Evolutionary conservation across 2,797 vertebrate genomes (phyloP), one percentile per base, ranked within the genome.

Genomic region (Dipus sagitta): DNA sequence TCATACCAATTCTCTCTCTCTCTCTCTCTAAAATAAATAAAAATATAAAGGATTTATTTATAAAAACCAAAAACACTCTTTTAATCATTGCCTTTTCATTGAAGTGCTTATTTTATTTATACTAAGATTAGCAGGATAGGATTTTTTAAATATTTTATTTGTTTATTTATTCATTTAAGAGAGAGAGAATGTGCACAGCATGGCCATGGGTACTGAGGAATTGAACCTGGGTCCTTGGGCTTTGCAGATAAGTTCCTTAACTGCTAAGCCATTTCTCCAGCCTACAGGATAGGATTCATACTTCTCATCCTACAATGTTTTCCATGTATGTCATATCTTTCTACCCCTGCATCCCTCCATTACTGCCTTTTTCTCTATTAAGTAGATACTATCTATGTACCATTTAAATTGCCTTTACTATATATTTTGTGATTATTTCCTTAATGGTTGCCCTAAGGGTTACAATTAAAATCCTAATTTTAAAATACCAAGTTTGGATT

Each of bases 381-480:
- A 93, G 70, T 87, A 38, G 23, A 75, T 38, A 89, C 77, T 76
- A 71, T 77, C 30, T 80, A 34, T 47, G 5, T 74, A 60, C 3
- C 10, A 67, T 47, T 92, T 62, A 83, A 67, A 80, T 81, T 79
- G 54, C 24, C 47, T 68, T 86, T 77, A 21, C 58, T 67, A 67
- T 18, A 20, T 72, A 30, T 77, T 80, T 85, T 77, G 54, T 32
- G 14, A 70, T 62, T 88, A 65, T 81, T 68, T 77, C 89, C n/a
- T 78, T 88, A 71, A 28, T 58, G 23, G 32, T 67, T 84, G 9
- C 28, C 26, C 3, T 52, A 38, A 15, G 32, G 1, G 47, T 91
- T 88, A 42, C 6, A 86, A 34, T 67, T 86, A 77, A 30, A 18
- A 81, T 82, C 21, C 77, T 91, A 74, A 87, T 86, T 79, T 68